Evolutionary conservation across 2,113 vertebrate species (phyloP), one percentile per base, ranked within the genome.

Genomic region (Abramis brama): DNA sequence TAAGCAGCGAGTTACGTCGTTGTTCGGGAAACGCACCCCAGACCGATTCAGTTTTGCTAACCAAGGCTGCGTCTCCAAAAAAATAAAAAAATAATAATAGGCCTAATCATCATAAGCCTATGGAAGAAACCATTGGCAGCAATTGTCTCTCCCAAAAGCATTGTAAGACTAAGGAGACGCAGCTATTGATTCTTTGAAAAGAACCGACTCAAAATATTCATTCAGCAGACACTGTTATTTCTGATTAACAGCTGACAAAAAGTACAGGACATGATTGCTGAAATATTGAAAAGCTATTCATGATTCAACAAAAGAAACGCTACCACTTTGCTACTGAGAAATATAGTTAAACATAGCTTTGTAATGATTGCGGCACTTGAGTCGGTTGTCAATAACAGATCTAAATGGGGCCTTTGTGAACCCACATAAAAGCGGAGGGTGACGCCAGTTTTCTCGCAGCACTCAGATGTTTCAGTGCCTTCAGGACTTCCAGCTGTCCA

Each of bases 401-500:
- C 23, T 74, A 47, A 74, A 74, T 8, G 71, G 43, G 43, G 71
- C 1, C 33, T 62, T 60, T 60, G 57, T 39, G n/a, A 60, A 79
- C 5, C 21, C 33, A 39, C 36, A 62, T 60, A 19, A 80, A 66
- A 81, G 60, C 3, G 0, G 3, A 79, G 33, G 1, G 50, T 57
- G 76, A 59, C 21, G 76, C 12, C 3, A 50, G 43, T 81, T 50
- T 68, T 47, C 23, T 66, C 60, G 5, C 60, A 30, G 43, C 21
- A 30, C 60, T 33, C 79, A 66, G 59, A 66, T 9, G 8, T 2
- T 47, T 23, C 15, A 12, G n/a, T 66, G 43, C 59, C 59, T 81
- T 66, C 60, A 64, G 59, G 60, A 66, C 60, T 47, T 81, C 79
- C 79, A 81, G 79, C 79, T 66, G 60, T 81, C 60, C 60, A 50